These are phyloP conservation scores for Copsychus sechellarum DNA, from an alignment of 2,113 vertebrate genomes.

Conservation along the genomic window DNA sequence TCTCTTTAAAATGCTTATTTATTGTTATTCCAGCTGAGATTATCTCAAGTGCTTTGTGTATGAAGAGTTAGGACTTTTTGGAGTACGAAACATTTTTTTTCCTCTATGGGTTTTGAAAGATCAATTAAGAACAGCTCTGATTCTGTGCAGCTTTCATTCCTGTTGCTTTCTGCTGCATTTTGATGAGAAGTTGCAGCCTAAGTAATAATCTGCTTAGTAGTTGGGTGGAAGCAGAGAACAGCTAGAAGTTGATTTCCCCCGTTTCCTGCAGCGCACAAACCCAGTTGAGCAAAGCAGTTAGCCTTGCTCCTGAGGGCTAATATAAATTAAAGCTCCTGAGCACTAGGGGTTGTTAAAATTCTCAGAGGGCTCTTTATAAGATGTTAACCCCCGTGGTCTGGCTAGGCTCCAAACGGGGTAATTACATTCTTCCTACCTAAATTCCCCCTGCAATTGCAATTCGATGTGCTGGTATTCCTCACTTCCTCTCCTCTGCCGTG, in stretches of 20 bases:
- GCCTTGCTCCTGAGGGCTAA: constrained; percentile 28
- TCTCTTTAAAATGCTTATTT: neutral
- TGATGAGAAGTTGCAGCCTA: neutral
- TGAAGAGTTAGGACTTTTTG: neutral
- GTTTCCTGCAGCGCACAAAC: neutral
- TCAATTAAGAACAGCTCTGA: neutral
- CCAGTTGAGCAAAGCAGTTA: constrained; percentile 27
- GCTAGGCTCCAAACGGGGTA: constrained; percentile 63
- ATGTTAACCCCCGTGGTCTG: constrained; percentile 61
- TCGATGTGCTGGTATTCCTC: constrained; percentile 72
- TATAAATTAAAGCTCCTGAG: constrained; percentile 53
- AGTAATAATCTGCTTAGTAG: neutral
- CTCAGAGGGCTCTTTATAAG: constrained; percentile 63
- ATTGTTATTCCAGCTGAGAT: neutral
- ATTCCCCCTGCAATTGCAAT: constrained; percentile 72
- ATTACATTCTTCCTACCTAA: constrained; percentile 75
- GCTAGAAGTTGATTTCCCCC: neutral
- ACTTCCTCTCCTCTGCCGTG: constrained; percentile 58
- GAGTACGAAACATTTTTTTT: neutral
- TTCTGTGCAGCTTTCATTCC: neutral
- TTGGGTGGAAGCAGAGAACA: constrained; percentile 12
- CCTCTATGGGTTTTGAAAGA: neutral
- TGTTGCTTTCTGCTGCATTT: neutral
- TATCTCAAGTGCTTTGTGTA: neutral
- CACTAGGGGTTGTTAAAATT: constrained; percentile 60